Evolutionary conservation across 2,888 invertebrate species (phyloP), one percentile per base, ranked within the genome.

Genomic region (Pristionchus fissidentatus): DNA sequence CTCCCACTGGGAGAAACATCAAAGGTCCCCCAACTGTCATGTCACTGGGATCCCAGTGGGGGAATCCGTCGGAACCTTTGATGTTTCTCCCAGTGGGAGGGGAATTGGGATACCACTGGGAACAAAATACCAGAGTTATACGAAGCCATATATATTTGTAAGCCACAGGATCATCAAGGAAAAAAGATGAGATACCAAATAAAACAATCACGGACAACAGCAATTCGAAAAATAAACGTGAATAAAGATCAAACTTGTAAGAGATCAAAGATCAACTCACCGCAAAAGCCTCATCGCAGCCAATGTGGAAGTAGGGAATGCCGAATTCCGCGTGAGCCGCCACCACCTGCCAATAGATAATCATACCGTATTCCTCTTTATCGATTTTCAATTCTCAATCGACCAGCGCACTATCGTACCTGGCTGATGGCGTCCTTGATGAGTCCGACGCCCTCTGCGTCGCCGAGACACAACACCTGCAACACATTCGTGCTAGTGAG

Each of bases 281-380:
- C 85, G 88, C 87, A 55, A 89, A 89, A 38, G 93, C 94, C 92
- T 94, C 94, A 91, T 94, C 94, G 85, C 93, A 93, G 46, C 89
- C 94, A 80, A 94, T 93, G 87, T 94, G 94, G 85, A 94, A 92
- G 96, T 77, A 96, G 93, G 0, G 95, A 38, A 92, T 90, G n/a
- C 93, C 92, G 89, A 93, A 93, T 26, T 91, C 89, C 22, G 92
- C 91, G 89, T 94, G 94, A 10, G 92, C 85, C 13, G 89, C 88
- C 35, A 93, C 87, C 29, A 94, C 93, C 88, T 83, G 0, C 32
- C 22, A 78, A 49, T 49, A 78, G 3, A 29, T 13, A 0, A 32
- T 75, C 4, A 29, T 0, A 32, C 38, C 32, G 66, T 5, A n/a
- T 73, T 41, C n/a, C 43, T 73, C 38, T 26, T n/a, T 1, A 8